Conservation (phyloP, 2,113 vertebrate genomes). For the Dicrurus megarhynchus region DNA sequence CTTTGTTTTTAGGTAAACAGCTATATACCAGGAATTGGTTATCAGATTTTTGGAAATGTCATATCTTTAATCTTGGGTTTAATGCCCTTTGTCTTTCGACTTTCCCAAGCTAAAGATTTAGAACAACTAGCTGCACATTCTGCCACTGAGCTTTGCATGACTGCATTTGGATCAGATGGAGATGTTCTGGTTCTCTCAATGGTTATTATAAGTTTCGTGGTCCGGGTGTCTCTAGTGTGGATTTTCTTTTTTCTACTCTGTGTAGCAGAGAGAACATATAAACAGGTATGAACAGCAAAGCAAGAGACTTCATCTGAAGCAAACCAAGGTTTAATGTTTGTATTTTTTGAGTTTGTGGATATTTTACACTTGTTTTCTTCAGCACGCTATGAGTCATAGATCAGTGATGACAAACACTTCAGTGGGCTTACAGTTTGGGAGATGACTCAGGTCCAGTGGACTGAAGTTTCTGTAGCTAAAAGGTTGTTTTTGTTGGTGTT, state of each 20-base stretch:
- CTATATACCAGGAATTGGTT: slow-evolving; percentile 92
- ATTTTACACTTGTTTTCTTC: slow-evolving; percentile 11
- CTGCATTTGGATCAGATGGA: slow-evolving; percentile 85
- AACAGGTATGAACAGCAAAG: slow-evolving; percentile 81
- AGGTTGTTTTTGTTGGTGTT: background rate
- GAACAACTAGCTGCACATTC: slow-evolving; percentile 87
- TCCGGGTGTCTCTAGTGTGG: slow-evolving; percentile 93
- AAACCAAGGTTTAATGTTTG: background rate
- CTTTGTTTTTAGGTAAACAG: slow-evolving; percentile 85
- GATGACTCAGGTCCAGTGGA: background rate
- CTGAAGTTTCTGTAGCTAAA: background rate
- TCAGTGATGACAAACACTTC: background rate
- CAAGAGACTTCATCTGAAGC: background rate
- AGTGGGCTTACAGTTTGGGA: background rate
- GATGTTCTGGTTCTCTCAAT: slow-evolving; percentile 84
- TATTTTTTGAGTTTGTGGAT: background rate
- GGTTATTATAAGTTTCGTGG: slow-evolving; percentile 90
- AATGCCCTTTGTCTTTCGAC: slow-evolving; percentile 89
- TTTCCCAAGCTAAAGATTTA: slow-evolving; percentile 88
- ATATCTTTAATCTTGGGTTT: slow-evolving; percentile 88
- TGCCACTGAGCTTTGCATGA: slow-evolving; percentile 82
- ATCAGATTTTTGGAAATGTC: slow-evolving; percentile 94
- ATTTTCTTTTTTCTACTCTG: slow-evolving; percentile 99
- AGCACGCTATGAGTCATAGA: background rate
- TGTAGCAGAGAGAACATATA: slow-evolving; percentile 97